Base-by-base conservation (phyloP, 2,113 vertebrate genomes). In the Empidonax alnorum region DNA sequence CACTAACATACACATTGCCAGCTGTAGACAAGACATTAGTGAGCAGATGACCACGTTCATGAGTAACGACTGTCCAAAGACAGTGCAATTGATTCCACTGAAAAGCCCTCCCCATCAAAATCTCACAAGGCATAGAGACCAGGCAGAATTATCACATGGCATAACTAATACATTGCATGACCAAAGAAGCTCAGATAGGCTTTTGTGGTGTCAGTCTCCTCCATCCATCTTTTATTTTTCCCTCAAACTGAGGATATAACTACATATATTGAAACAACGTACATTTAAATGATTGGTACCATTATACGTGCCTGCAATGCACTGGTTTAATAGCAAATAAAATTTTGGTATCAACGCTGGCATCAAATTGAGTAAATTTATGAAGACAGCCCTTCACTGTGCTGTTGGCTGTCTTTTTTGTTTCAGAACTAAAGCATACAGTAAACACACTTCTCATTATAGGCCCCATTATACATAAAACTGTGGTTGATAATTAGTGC, bases 391-490 rank as follows among this genome's bases (percentile, higher is more conserved):
- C 77, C 76, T 66, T 83, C 8, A 3, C 16, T 46, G 28, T 80
- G 63, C 59, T 55, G 33, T 52, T 93, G 53, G 52, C 28, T 76
- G 46, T 27, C 35, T 27, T 94, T 81, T 82, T 84, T 53, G 63
- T 58, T 44, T 80, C 63, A 83, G 72, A 90, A 88, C 41, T 59
- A 90, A 88, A 84, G 59, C 19, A 46, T 12, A 18, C 6, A 21
- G 65, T 90, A 92, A 94, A 92, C 55, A 90, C 25, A 42, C 25
- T 67, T 84, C 80, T 89, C 73, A 84, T 73, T 63, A 66, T 18
- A 35, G 39, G 42, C 39, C 55, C 11, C 87, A 82, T 79, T 84
- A 91, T 14, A 75, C 41, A 52, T 42, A 81, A 81, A 93, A 75
- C 66, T 82, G 30, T 1, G 3, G 74, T 0, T 72, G 74, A 67